Percentiles rank a stretch among this genome's conserved stretches.
Evolutionary conservation across 2,797 vertebrate genomes (phyloP).

Genomic region (Diplodus sargus): DNA sequence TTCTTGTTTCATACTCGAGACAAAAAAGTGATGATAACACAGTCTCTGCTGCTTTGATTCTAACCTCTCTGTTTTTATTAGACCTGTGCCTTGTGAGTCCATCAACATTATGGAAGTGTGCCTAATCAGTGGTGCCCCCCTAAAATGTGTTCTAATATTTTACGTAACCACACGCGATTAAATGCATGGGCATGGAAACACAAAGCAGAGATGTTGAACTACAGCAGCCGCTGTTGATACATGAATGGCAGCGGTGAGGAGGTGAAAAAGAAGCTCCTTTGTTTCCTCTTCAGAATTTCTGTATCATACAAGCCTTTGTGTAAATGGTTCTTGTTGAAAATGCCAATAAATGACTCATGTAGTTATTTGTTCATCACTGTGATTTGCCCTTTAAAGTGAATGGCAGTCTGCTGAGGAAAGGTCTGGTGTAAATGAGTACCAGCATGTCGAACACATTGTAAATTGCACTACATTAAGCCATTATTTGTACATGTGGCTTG

Average conservation of each 20-base stretch:
- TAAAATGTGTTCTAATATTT: not conserved
- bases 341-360: conserved; percentile 39
- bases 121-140: not conserved
- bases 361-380: conserved; percentile 33
- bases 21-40: not conserved
- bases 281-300: conserved; percentile 34
- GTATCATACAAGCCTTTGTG: conserved; percentile 22
- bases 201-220: not conserved
- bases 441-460: conserved; percentile 43
- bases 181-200: conserved; percentile 10
- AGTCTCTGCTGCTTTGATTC: not conserved
- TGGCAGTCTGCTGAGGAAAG: conserved; percentile 7
- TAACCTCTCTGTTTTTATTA: not conserved
- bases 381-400: conserved; percentile 22
- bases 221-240: conserved; percentile 4
- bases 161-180: not conserved
- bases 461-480: conserved; percentile 24
- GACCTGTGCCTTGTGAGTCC: not conserved
- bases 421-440: conserved; percentile 21
- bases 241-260: conserved; percentile 38
- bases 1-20: not conserved
- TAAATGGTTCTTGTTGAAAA: conserved; percentile 35
- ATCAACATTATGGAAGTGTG: not conserved
- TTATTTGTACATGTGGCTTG: conserved; percentile 27
- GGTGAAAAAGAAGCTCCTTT: conserved; percentile 34